Percentiles rank a stretch among this genome's conserved stretches.
Evolutionary conservation across 2,113 vertebrate genomes (phyloP).

Genomic region (Carassius auratus): DNA sequence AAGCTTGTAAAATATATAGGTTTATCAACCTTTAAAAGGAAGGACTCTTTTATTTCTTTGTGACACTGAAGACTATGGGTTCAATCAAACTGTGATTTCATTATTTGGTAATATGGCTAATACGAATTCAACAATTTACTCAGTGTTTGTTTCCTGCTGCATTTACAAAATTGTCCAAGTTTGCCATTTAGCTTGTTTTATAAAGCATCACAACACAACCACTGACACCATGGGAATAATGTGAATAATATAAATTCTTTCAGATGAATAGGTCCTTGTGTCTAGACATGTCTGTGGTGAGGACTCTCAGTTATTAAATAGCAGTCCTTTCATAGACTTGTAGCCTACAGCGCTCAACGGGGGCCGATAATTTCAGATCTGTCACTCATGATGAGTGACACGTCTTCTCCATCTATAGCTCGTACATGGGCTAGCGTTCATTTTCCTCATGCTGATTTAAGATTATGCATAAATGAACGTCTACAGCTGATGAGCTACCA

Average conservation of each 20-base stretch:
- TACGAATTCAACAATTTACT: neutral
- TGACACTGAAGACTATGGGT: neutral
- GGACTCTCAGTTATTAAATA: conserved; percentile 65
- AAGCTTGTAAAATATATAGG: too few relatives aligned
- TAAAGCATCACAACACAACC: neutral
- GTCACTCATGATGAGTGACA: conserved; percentile 72
- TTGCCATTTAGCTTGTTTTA: neutral
- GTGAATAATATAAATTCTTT: neutral
- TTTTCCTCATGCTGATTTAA: conserved; percentile 60
- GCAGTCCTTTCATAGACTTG: conserved; percentile 58
- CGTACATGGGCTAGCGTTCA: conserved; percentile 40
- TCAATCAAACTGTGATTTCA: neutral
- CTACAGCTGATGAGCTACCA: conserved; percentile 11
- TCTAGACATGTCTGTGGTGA: conserved; percentile 2
- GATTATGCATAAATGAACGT: conserved; percentile 51
- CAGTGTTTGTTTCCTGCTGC: neutral
- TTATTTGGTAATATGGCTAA: neutral
- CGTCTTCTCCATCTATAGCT: conserved; percentile 45
- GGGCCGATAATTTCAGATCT: conserved; percentile 65
- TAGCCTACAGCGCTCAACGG: conserved; percentile 58
- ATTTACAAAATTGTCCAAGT: neutral
- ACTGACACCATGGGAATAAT: neutral
- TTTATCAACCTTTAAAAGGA: too few relatives aligned
- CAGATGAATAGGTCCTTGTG: neutral
- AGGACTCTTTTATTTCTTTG: too few relatives aligned